phyloP scores from a whole-genome alignment of 37 sponge, comb jelly and placozoan species.

The Cliona cf. orientalis region DNA sequence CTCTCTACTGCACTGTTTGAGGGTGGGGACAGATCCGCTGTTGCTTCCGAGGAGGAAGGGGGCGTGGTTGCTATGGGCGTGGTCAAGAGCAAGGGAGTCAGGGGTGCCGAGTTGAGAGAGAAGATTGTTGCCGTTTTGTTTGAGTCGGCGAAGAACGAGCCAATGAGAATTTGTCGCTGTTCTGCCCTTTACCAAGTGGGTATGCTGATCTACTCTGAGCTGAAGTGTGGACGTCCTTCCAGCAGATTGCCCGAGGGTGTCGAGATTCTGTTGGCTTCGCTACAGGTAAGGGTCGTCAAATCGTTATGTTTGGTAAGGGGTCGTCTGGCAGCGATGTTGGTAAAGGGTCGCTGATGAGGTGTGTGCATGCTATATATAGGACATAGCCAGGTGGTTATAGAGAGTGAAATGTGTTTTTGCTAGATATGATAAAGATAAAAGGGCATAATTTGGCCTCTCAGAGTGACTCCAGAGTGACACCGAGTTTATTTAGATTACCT shows the following conservation, averaged over 20 bases:
- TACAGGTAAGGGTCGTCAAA: no score
- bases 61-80: neutral
- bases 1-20: neutral
- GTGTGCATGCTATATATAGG: no score
- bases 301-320: no score
- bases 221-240: constrained; percentile 12
- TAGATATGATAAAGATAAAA: no score
- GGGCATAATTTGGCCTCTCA: no score
- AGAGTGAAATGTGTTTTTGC: no score
- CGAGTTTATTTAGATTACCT: no score
- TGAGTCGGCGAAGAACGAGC: constrained; percentile 51
- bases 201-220: constrained; percentile 47
- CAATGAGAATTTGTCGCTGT: constrained; percentile 37
- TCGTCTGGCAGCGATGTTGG: no score
- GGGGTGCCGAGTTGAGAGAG: constrained; percentile 40
- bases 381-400: no score
- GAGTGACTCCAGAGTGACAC: no score
- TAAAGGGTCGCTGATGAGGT: no score
- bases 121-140: constrained; percentile 39
- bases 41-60: neutral
- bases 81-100: neutral
- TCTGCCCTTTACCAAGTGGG: constrained; percentile 71
- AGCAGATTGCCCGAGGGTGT: constrained; percentile 37
- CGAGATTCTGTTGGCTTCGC: constrained; percentile 66
- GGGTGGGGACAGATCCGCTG: neutral